These are phyloP conservation scores for Spodoptera frugiperda DNA, from an alignment of 1,140 invertebrate genomes.

Conservation along the genomic window DNA sequence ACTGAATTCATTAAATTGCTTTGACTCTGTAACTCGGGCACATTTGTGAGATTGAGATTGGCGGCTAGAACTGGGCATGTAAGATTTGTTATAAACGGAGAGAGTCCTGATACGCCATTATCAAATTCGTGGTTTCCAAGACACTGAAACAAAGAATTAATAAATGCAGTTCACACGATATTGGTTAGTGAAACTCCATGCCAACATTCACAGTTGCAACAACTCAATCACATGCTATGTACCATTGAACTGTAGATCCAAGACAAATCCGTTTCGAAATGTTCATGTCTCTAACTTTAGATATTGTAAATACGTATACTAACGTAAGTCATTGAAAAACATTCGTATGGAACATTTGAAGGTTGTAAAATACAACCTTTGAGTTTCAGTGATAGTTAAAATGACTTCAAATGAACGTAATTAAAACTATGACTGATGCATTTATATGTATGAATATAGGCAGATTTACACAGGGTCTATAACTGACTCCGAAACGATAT, in stretches of 20 bases:
- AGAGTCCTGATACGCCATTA: constrained; percentile 90
- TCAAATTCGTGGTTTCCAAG: constrained; percentile 98
- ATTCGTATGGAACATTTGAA: too few species aligned
- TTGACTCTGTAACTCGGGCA: constrained; percentile 87
- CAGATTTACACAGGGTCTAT: too few species aligned
- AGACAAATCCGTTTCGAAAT: too few species aligned
- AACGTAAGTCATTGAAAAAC: too few species aligned
- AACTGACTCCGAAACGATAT: too few species aligned
- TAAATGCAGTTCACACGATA: constrained; percentile 13
- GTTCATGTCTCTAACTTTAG: too few species aligned
- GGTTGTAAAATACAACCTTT: too few species aligned
- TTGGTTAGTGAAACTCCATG: neutral
- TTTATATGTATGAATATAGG: too few species aligned
- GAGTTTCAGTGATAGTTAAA: too few species aligned
- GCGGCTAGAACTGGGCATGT: constrained; percentile 91
- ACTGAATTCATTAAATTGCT: constrained; percentile 88
- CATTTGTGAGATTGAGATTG: constrained; percentile 91
- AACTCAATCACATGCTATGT: neutral
- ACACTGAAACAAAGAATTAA: constrained; percentile 87
- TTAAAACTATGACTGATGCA: too few species aligned
- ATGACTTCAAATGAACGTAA: too few species aligned
- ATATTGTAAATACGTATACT: too few species aligned
- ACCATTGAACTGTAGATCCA: neutral
- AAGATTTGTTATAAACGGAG: constrained; percentile 91
- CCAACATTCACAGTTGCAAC: constrained; percentile 1